These are phyloP conservation scores for Chironex yamaguchii DNA, from an alignment of 30 jellyfish, hydroid and myxozoan genomes.

Conservation along the genomic window DNA sequence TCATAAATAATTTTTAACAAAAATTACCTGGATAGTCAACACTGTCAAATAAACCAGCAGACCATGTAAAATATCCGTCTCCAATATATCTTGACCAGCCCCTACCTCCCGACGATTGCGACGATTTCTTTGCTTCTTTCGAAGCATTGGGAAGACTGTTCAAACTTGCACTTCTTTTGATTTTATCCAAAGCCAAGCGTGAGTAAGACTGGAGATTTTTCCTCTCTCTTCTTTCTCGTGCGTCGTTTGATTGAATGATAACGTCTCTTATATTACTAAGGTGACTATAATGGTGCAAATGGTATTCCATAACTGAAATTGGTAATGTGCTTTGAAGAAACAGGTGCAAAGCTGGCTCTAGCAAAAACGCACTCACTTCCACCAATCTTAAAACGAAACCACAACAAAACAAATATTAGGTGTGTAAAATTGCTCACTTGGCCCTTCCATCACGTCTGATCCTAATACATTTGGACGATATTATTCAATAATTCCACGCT, in stretches of 20 bases:
- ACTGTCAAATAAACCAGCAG: conserved; percentile 21
- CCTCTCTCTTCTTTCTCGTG: conserved; percentile 66
- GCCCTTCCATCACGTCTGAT: background rate
- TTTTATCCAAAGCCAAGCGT: conserved; percentile 16
- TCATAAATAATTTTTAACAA: background rate
- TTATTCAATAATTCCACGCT: too few species aligned
- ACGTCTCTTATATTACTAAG: conserved; percentile 92
- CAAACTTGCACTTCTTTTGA: conserved; percentile 81
- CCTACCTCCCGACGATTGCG: conserved; percentile 67
- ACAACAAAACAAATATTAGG: background rate
- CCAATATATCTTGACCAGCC: conserved; percentile 98
- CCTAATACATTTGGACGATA: background rate
- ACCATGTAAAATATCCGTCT: conserved; percentile 82
- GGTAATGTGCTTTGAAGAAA: conserved; percentile 89
- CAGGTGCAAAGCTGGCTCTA: conserved; percentile 97
- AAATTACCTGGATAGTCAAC: conserved; percentile 67
- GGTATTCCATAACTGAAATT: conserved; percentile 87
- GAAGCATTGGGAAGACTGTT: conserved; percentile 64
- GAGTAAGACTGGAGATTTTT: conserved; percentile 38
- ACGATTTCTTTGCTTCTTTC: conserved; percentile 24
- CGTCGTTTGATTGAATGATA: conserved; percentile 65
- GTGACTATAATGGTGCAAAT: conserved; percentile 70
- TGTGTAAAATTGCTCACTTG: background rate
- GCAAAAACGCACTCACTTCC: conserved; percentile 89
- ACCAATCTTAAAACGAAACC: conserved; percentile 70